phyloP scores from a whole-genome alignment of 2,113 vertebrate genomes.

The Phoxinus phoxinus region DNA sequence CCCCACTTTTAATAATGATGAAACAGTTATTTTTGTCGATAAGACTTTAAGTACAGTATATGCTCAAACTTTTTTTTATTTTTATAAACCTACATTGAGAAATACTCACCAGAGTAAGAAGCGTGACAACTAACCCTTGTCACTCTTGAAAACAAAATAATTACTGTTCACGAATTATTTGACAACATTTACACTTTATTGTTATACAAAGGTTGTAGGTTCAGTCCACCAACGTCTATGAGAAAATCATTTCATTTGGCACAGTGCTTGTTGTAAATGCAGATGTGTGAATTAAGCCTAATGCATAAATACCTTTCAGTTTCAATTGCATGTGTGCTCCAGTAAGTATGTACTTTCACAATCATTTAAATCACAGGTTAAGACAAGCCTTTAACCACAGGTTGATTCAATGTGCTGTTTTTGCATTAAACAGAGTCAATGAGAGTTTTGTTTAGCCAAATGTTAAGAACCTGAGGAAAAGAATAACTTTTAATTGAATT shows the following conservation, averaged over 20 bases:
- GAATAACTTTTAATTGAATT: not conserved
- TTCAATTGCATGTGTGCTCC: not conserved
- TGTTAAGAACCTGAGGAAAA: conserved; percentile 17
- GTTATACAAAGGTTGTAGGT: not conserved
- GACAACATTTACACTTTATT: not conserved
- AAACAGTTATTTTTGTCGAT: too few relatives aligned
- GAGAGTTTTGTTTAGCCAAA: too few relatives aligned
- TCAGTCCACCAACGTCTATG: not conserved
- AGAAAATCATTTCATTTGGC: not conserved
- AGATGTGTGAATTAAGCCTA: conserved; percentile 11
- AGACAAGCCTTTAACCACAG: conserved; percentile 30
- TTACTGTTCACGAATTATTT: not conserved
- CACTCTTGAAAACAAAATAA: not conserved
- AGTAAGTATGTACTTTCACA: conserved; percentile 10
- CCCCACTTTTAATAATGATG: too few relatives aligned
- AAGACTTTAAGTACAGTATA: too few relatives aligned
- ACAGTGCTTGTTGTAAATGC: not conserved
- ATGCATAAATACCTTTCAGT: conserved; percentile 8
- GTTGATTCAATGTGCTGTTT: conserved; percentile 15
- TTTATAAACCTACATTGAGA: not conserved
- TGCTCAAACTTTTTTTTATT: too few relatives aligned
- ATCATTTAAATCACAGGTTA: conserved; percentile 36
- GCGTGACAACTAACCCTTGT: not conserved
- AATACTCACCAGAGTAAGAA: not conserved
- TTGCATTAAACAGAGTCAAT: not conserved